phyloP scores from a whole-genome alignment of 2,797 vertebrate species.

The Meda fulgida region DNA sequence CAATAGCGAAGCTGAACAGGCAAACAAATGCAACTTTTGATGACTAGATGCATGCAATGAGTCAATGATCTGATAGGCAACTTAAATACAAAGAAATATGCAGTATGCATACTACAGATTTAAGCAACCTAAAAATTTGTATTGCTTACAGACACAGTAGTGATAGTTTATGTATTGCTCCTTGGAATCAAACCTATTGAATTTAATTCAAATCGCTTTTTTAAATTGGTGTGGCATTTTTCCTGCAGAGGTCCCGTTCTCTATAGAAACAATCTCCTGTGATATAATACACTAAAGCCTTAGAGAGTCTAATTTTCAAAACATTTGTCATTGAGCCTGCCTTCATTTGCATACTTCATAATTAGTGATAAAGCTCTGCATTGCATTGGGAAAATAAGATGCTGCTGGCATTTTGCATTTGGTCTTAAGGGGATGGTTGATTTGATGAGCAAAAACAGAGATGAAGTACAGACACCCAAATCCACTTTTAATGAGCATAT shows the following conservation, averaged over 20 bases:
- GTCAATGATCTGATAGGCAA: not conserved
- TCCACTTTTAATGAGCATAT: not conserved
- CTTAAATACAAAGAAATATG: not conserved
- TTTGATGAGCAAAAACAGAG: constrained; percentile 20
- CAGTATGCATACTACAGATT: not conserved
- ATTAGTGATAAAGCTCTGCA: not conserved
- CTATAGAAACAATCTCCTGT: not conserved
- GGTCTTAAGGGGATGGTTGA: not conserved
- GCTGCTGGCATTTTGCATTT: not conserved
- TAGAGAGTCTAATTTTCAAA: not conserved
- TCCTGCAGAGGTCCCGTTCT: not conserved
- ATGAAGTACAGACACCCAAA: constrained; percentile 1
- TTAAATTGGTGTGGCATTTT: not conserved
- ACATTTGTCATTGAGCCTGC: constrained; percentile 7
- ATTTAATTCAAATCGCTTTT: not conserved
- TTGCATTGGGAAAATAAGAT: constrained; percentile 1
- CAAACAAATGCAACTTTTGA: not conserved
- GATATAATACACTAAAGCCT: not conserved
- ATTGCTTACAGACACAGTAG: not conserved
- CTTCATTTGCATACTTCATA: constrained; percentile 24
- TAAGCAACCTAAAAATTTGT: not conserved
- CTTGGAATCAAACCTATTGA: not conserved
- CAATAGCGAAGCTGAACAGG: not conserved
- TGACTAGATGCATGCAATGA: not conserved
- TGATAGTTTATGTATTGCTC: not conserved